These are phyloP conservation scores for Cyrtonyx montezumae DNA, from an alignment of 2,113 vertebrate genomes.

Conservation along the genomic window DNA sequence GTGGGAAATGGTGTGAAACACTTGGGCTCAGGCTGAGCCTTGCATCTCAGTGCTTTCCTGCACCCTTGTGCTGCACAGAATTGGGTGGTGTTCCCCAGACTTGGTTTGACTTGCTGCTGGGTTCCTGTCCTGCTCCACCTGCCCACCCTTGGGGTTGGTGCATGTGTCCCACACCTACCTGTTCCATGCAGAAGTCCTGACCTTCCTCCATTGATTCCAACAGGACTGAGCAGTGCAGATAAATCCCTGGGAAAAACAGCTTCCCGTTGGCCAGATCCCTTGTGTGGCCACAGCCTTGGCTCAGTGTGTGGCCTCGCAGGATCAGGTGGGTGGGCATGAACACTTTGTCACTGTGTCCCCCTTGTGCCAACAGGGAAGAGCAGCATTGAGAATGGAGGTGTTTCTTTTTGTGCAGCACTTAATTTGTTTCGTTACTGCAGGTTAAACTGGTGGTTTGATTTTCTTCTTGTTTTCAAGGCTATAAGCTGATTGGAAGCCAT, in stretches of 20 bases:
- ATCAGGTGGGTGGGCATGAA: not conserved
- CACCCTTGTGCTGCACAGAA: not conserved
- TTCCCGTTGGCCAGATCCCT: not conserved
- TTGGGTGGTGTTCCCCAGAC: not conserved
- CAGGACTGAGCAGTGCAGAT: not conserved
- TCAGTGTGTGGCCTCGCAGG: not conserved
- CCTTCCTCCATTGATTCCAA: not conserved
- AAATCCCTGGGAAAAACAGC: fast-evolving
- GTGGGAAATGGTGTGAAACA: not conserved
- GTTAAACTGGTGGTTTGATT: not conserved
- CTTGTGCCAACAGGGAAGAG: not conserved
- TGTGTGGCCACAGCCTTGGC: not conserved
- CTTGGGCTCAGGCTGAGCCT: not conserved
- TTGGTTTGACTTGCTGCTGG: not conserved
- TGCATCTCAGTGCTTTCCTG: not conserved
- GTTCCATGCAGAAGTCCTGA: not conserved
- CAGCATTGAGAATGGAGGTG: not conserved
- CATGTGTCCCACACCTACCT: not conserved
- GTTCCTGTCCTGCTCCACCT: not conserved
- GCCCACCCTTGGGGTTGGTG: not conserved
- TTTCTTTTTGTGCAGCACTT: not conserved
- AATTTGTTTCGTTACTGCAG: not conserved
- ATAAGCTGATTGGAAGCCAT: conserved; percentile 94
- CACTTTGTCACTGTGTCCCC: fast-evolving
- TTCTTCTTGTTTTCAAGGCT: conserved; percentile 82